phyloP scores from a whole-genome alignment of 2,888 invertebrate species.

The Chirona hameri region DNA sequence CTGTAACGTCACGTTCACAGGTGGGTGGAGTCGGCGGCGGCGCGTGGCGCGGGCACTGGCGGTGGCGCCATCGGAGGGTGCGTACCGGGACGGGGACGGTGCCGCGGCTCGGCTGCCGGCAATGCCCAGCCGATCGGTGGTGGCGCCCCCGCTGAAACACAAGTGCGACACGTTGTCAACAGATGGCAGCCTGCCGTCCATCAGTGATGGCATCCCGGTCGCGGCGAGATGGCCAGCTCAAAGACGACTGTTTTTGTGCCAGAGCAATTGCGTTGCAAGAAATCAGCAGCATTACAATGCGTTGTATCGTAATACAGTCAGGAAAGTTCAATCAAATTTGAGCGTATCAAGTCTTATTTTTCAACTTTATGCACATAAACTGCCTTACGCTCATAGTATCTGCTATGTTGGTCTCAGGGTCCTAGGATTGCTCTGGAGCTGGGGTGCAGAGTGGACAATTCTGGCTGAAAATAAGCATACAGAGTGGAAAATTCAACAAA shows the following conservation, averaged over 20 bases:
- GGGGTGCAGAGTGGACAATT: too few species aligned
- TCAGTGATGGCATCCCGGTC: not conserved
- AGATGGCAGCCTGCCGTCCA: not conserved
- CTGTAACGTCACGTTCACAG: not conserved
- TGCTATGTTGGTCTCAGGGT: too few species aligned
- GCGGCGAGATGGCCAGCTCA: not conserved
- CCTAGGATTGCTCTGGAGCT: too few species aligned
- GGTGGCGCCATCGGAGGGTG: slow-evolving; percentile 2
- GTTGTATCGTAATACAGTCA: too few species aligned
- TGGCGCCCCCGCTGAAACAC: not conserved
- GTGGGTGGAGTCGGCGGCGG: not conserved
- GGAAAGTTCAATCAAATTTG: not conserved
- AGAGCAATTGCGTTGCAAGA: too few species aligned
- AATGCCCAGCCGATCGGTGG: not conserved
- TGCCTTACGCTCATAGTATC: too few species aligned
- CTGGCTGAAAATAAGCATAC: too few species aligned
- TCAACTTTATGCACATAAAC: too few species aligned
- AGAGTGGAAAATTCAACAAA: too few species aligned
- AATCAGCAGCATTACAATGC: too few species aligned
- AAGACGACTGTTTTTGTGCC: not conserved
- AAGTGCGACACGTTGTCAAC: not conserved
- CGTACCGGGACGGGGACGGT: not conserved
- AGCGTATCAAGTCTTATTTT: not conserved
- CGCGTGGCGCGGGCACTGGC: slow-evolving; percentile 1
- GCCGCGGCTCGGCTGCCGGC: not conserved